A percentile compares a stretch with the other conserved stretches of the same genome.
These are phyloP conservation scores for Datnioides undecimradiatus DNA, from an alignment of 2,113 vertebrate species.

Conservation along the genomic window DNA sequence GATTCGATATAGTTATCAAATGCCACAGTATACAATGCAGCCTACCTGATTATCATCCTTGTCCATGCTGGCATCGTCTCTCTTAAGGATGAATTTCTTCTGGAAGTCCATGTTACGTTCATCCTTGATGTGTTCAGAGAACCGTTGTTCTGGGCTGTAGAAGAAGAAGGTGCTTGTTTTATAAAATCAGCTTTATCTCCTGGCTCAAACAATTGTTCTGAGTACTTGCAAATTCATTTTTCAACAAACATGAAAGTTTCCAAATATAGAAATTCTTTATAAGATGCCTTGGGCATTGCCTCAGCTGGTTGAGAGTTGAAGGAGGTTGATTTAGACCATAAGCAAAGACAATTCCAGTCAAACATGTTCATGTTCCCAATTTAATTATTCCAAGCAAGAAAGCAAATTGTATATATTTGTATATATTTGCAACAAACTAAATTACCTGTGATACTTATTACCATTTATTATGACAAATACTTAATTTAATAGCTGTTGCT, in stretches of 20 bases:
- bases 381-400: background rate
- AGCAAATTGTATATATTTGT: background rate
- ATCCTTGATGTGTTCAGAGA: slow-evolving; percentile 99
- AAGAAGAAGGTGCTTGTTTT: background rate
- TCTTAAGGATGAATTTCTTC: slow-evolving; percentile 97
- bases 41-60: slow-evolving; percentile 98
- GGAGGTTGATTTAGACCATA: background rate
- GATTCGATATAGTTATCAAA: too few relatives aligned
- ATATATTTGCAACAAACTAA: too few relatives aligned
- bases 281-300: too few relatives aligned
- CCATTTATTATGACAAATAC: background rate
- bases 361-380: background rate
- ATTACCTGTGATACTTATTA: background rate
- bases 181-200: too few relatives aligned
- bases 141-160: slow-evolving; percentile 95
- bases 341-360: background rate
- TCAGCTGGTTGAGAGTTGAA: background rate
- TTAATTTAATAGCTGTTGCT: background rate
- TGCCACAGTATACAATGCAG: background rate
- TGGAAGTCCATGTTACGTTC: slow-evolving; percentile 97
- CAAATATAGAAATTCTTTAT: background rate
- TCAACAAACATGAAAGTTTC: background rate
- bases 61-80: slow-evolving; percentile 97
- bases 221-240: too few relatives aligned
- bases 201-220: too few relatives aligned